A percentile compares a stretch with the other conserved stretches of the same genome.
phyloP scores from a whole-genome alignment of 92 coral and sea anemone species.

The Bergia puertoricense region DNA sequence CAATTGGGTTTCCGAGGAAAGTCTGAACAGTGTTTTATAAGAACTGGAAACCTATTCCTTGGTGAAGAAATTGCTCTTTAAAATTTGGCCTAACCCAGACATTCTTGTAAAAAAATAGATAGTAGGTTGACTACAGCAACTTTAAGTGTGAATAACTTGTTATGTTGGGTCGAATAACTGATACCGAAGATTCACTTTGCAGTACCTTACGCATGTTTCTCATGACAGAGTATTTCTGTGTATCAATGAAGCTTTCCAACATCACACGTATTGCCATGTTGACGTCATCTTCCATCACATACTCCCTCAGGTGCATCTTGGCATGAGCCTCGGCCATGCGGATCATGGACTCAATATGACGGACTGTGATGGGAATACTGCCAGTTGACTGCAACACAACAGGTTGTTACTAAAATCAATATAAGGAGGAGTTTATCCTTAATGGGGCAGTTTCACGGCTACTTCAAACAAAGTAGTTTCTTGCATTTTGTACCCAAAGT shows the following conservation, averaged over 20 bases:
- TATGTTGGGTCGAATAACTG: neutral
- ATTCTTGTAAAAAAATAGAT: no score
- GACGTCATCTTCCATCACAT: slow-evolving; percentile 94
- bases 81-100: no score
- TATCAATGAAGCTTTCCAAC: slow-evolving; percentile 98
- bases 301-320: slow-evolving; percentile 94
- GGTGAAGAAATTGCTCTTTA: no score
- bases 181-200: neutral
- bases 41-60: no score
- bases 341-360: slow-evolving; percentile 98
- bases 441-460: no score
- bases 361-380: slow-evolving; percentile 93
- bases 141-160: no score
- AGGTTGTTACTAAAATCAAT: neutral
- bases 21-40: no score
- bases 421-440: no score
- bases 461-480: no score
- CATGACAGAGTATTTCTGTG: slow-evolving; percentile 99
- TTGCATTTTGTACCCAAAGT: no score
- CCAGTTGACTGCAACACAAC: slow-evolving; percentile 82
- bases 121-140: no score
- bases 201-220: slow-evolving; percentile 95
- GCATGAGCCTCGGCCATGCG: slow-evolving; percentile 98
- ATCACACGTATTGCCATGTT: slow-evolving; percentile 99
- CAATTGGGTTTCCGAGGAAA: no score